These are phyloP conservation scores for Gryon sp. DNA, from an alignment of 1,140 invertebrate species.

Conservation along the genomic window DNA sequence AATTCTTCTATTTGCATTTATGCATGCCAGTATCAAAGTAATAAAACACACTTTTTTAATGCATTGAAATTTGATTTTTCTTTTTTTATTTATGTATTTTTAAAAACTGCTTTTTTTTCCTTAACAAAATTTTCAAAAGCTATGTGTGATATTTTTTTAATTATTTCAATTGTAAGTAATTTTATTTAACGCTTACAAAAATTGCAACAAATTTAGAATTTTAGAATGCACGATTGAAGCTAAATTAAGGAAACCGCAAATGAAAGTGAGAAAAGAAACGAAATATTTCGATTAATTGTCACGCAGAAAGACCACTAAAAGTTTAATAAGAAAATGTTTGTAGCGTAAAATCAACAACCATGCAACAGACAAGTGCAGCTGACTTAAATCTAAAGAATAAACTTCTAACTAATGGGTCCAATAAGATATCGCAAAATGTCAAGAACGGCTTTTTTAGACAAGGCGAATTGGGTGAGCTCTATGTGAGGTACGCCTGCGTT, in stretches of 20 bases:
- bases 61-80: not conserved
- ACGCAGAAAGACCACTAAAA: slow-evolving; percentile 13
- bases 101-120: too few relatives aligned
- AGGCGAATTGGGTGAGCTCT: slow-evolving; percentile 79
- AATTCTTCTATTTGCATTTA: too few relatives aligned
- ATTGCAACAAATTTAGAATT: too few relatives aligned
- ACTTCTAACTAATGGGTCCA: slow-evolving; percentile 74
- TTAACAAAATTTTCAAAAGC: too few relatives aligned
- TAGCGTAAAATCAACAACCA: slow-evolving; percentile 76
- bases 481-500: slow-evolving; percentile 78
- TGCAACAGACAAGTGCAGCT: slow-evolving; percentile 72
- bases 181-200: too few relatives aligned
- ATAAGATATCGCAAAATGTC: slow-evolving; percentile 73
- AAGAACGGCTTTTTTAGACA: slow-evolving; percentile 78
- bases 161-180: too few relatives aligned
- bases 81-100: too few relatives aligned
- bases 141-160: too few relatives aligned
- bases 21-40: too few relatives aligned
- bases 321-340: slow-evolving; percentile 76
- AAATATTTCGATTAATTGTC: not conserved
- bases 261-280: not conserved
- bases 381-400: slow-evolving; percentile 77
- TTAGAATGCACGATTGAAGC: slow-evolving; percentile 18
- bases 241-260: not conserved
- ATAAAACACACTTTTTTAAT: too few relatives aligned